A percentile compares a stretch with the other conserved stretches of the same genome.
These are phyloP conservation scores for Brassicogethes aeneus DNA, from an alignment of 2,888 invertebrate genomes.

Conservation along the genomic window DNA sequence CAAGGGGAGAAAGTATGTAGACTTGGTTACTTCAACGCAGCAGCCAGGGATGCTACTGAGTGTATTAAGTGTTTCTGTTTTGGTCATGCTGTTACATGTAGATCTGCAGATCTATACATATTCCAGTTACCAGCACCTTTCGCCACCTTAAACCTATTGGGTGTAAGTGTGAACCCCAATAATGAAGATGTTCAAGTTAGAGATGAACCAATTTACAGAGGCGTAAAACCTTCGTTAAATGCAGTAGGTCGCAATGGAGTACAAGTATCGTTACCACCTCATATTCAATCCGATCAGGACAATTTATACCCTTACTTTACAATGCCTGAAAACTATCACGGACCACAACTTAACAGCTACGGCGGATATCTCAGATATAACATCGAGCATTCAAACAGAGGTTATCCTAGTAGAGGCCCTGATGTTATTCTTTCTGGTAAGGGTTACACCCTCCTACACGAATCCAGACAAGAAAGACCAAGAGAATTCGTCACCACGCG, in stretches of 20 bases:
- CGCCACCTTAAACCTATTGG: slow-evolving; percentile 49
- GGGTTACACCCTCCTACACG: slow-evolving; percentile 56
- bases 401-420: slow-evolving; percentile 51
- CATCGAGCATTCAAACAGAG: slow-evolving; percentile 55
- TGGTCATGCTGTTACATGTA: slow-evolving; percentile 76
- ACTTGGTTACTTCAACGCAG: slow-evolving; percentile 73
- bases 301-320: slow-evolving; percentile 56
- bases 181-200: slow-evolving; percentile 37
- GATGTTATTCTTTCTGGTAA: slow-evolving; percentile 78
- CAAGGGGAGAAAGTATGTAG: slow-evolving; percentile 47
- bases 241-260: slow-evolving; percentile 46
- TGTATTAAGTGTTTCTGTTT: slow-evolving; percentile 97
- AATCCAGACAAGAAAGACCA: slow-evolving; percentile 36
- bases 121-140: slow-evolving; percentile 61
- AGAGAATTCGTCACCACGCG: slow-evolving; percentile 45
- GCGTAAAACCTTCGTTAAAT: slow-evolving; percentile 30
- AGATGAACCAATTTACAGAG: slow-evolving; percentile 36
- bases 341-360: slow-evolving; percentile 79
- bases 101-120: slow-evolving; percentile 75
- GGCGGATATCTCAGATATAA: slow-evolving; percentile 78
- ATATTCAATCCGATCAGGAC: slow-evolving; percentile 28
- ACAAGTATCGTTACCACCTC: slow-evolving; percentile 28
- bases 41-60: slow-evolving; percentile 63
- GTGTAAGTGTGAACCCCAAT: slow-evolving; percentile 41
- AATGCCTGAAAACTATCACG: slow-evolving; percentile 66